These are phyloP conservation scores for Gastracanthus pulcherrimus DNA, from an alignment of 2,888 invertebrate genomes.

Conservation along the genomic window DNA sequence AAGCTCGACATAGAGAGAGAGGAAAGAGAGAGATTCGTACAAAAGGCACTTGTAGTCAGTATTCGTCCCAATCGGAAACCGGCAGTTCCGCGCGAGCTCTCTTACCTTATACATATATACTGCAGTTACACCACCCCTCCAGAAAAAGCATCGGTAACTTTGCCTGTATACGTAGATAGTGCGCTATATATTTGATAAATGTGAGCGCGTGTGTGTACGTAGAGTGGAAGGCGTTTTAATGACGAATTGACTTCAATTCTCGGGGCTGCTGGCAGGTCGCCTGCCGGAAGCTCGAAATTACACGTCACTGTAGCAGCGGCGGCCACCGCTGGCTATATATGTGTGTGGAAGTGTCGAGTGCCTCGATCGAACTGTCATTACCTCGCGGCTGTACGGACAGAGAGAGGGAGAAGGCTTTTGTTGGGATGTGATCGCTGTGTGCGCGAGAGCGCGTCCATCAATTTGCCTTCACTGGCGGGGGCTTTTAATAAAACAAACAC, in stretches of 20 bases:
- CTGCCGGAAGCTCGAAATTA: constrained; percentile 55
- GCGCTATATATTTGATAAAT: no score
- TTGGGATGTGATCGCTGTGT: neutral
- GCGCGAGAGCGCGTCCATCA: constrained; percentile 9
- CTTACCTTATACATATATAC: neutral
- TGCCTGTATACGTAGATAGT: no score
- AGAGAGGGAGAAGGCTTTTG: constrained; percentile 31
- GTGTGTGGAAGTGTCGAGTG: constrained; percentile 28
- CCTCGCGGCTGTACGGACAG: no score
- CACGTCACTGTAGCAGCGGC: neutral
- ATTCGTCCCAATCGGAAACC: constrained; percentile 60
- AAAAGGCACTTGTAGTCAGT: no score
- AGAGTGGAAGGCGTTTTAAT: constrained; percentile 38
- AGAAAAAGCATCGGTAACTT: neutral
- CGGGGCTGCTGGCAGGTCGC: constrained; percentile 41
- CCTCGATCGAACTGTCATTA: constrained; percentile 52
- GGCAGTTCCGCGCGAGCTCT: constrained; percentile 58
- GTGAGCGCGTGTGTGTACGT: neutral
- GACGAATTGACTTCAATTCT: constrained; percentile 56
- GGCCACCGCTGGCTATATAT: neutral
- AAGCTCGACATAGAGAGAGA: constrained; percentile 39
- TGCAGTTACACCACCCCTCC: no score
- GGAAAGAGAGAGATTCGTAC: neutral
- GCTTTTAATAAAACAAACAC: constrained; percentile 33
- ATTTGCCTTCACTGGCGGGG: constrained; percentile 18